phyloP scores from a whole-genome alignment of 2,797 vertebrate genomes.

The Choloepus didactylus region DNA sequence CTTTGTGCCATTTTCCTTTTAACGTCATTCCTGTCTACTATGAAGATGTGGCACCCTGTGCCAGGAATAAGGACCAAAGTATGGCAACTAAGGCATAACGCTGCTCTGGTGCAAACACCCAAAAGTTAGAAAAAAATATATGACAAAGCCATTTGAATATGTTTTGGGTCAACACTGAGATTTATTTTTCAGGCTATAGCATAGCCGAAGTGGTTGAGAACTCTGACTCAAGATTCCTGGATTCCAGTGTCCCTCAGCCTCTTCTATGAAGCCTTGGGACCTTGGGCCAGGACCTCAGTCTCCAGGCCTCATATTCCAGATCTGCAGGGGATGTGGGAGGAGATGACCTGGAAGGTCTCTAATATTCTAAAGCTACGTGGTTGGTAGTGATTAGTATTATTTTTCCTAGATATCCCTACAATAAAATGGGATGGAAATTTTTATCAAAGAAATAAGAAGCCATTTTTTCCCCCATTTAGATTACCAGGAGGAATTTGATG shows the following conservation, averaged over 20 bases:
- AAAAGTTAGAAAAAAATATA: not conserved
- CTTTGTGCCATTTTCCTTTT: not conserved
- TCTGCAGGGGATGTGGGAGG: not conserved
- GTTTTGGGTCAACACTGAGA: not conserved
- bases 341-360: not conserved
- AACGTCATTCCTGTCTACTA: not conserved
- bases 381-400: not conserved
- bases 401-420: not conserved
- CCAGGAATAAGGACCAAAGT: not conserved
- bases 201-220: not conserved
- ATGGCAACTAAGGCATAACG: not conserved
- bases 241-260: not conserved
- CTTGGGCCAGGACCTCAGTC: not conserved
- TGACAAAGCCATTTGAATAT: not conserved
- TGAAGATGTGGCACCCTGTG: not conserved
- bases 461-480: not conserved
- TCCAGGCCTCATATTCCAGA: not conserved
- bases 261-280: not conserved
- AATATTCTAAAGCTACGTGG: not conserved
- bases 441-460: conserved; percentile 12
- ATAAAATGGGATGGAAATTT: not conserved
- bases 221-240: not conserved
- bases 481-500: conserved; percentile 27
- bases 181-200: not conserved
- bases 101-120: not conserved